Base-by-base conservation (phyloP, 1,140 invertebrate genomes). In the Antheraea pernyi region DNA sequence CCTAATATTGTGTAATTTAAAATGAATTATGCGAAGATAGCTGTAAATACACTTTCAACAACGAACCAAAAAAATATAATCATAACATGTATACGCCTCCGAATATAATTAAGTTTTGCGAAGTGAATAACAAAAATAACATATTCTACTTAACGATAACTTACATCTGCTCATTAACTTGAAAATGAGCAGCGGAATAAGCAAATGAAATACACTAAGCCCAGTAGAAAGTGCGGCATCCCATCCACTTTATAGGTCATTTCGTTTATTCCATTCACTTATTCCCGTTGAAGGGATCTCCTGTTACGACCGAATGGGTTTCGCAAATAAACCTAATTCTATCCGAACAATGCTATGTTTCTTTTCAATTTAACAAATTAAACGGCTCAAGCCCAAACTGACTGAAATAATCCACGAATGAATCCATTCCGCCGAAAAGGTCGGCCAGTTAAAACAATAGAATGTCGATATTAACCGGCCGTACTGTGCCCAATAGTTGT, bases 321-420 rank as follows among this genome's bases (percentile, higher is more conserved):
- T 74, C 79, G 75, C 81, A 86, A 88, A 89, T 83, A 88, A 85
- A 86, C 83, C 80, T 86, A 87, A 84, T 86, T 83, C 72, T 73
- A 77, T 79, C 75, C 70, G 70, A 79, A 86, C 80, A 88, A 82
- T 82, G 79, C 82, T 76, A 87, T 86, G 84, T 84, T 87, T 87
- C 82, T 86, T 87, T 89, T 86, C 86, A 85, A 89, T 89, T 88
- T 88, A 87, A 84, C 81, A 87, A 86, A 89, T 88, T 86, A 88
- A 87, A 85, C 70, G 68, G 69, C 65, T 75, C 72, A 63, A 60
- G 53, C 65, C 16, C 65, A 69, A 74, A 65, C 67, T 59, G 68
- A 73, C 68, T 70, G 68, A 68, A 71, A 74, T 78, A 79, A 72
- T 75, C 65, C 58, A 59, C 22, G 16, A 39, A 59, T 30, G 65